These are phyloP conservation scores for Clarias fuscus DNA, from an alignment of 2,797 vertebrate genomes.

Conservation along the genomic window DNA sequence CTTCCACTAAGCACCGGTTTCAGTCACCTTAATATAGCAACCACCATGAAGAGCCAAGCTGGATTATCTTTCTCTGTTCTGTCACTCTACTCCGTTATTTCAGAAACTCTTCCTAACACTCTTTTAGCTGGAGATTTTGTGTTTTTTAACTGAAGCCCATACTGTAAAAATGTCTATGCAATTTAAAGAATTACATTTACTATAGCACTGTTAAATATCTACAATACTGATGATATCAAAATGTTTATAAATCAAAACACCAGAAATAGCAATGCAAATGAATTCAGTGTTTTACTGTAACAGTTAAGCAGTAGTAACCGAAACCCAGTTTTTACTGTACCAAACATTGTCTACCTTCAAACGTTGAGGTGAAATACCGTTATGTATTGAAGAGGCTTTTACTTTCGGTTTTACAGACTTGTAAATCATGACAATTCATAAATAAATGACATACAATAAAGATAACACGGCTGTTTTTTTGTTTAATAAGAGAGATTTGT, in stretches of 20 bases:
- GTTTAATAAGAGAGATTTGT: not conserved
- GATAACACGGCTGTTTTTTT: not conserved
- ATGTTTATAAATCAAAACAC: not conserved
- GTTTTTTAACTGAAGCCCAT: not conserved
- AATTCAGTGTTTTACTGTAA: not conserved
- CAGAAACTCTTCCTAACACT: conserved; percentile 17
- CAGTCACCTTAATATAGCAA: conserved; percentile 1
- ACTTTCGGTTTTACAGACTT: not conserved
- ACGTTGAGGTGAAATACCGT: not conserved
- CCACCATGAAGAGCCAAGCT: conserved; percentile 31
- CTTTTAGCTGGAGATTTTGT: conserved; percentile 44
- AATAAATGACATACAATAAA: not conserved
- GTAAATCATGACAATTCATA: not conserved
- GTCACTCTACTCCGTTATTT: conserved; percentile 57
- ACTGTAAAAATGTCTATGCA: not conserved
- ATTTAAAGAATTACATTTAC: not conserved
- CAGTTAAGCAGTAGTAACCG: not conserved
- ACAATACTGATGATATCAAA: not conserved
- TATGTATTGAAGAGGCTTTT: not conserved
- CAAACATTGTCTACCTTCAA: not conserved
- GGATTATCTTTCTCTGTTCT: not conserved
- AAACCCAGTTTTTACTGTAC: not conserved
- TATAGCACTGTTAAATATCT: not conserved
- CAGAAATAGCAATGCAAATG: not conserved
- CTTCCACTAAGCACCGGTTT: conserved; percentile 24